Conservation (phyloP, 1,140 invertebrate genomes). For the Macrosteles quadrilineatus region DNA sequence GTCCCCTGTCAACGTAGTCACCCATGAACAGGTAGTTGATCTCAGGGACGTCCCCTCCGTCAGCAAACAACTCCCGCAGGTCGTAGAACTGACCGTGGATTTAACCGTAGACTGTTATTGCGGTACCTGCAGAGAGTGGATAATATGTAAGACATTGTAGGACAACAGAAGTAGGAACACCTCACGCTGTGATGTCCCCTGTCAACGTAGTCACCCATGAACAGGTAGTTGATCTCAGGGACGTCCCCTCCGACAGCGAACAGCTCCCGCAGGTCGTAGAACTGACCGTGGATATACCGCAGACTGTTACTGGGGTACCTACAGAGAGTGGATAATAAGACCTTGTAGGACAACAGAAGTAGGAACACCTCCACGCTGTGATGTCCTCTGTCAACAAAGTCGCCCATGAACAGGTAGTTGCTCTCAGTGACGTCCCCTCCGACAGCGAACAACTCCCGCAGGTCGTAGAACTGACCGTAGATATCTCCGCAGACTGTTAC, state of each 20-base stretch:
- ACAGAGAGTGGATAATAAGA: too few species aligned
- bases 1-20: slow-evolving; percentile 99
- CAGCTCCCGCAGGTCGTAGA: slow-evolving; percentile 99
- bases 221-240: slow-evolving; percentile 99
- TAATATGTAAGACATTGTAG: slow-evolving; percentile 96
- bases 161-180: slow-evolving; percentile 96
- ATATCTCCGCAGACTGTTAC: slow-evolving; percentile 95
- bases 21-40: slow-evolving; percentile 99
- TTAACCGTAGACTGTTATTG: slow-evolving; percentile 88
- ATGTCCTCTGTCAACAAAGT: slow-evolving; percentile 99
- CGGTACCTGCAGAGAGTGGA: neutral
- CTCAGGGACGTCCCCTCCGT: slow-evolving; percentile 91
- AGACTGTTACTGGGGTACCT: slow-evolving; percentile 63
- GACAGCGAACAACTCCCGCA: slow-evolving; percentile 99
- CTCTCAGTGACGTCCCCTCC: slow-evolving; percentile 93
- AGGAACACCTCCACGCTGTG: slow-evolving; percentile 99
- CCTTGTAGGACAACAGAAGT: slow-evolving; percentile 93
- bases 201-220: slow-evolving; percentile 99
- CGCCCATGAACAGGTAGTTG: slow-evolving; percentile 99
- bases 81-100: slow-evolving; percentile 99
- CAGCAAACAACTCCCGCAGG: slow-evolving; percentile 99
- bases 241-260: slow-evolving; percentile 96
- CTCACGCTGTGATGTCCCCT: slow-evolving; percentile 99
- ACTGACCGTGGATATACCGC: slow-evolving; percentile 99
- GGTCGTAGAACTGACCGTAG: slow-evolving; percentile 99